phyloP scores from a whole-genome alignment of 2,113 vertebrate genomes.

The Pangasianodon gigas region DNA sequence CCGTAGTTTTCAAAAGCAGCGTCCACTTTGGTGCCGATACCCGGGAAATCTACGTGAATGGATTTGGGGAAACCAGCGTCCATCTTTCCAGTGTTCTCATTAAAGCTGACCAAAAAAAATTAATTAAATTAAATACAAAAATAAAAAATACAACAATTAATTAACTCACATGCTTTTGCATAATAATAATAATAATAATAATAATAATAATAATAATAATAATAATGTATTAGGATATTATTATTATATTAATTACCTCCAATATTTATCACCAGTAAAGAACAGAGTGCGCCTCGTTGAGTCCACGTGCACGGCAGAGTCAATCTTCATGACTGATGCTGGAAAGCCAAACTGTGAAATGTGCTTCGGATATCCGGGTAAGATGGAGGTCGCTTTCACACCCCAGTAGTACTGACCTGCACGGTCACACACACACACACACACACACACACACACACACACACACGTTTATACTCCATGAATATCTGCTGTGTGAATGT shows the following conservation, averaged over 20 bases:
- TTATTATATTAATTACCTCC: constrained; percentile 63
- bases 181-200: not conserved
- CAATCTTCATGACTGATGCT: constrained; percentile 63
- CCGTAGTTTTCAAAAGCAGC: constrained; percentile 69
- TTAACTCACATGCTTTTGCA: not conserved
- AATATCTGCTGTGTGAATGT: not conserved
- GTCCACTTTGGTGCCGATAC: constrained; percentile 65
- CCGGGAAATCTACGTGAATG: constrained; percentile 56
- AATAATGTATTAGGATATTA: not conserved
- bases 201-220: constrained; percentile 5
- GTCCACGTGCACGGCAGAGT: constrained; percentile 66
- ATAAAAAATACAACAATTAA: not conserved
- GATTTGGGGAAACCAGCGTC: constrained; percentile 62
- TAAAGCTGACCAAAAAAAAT: constrained; percentile 58
- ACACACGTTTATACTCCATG: not conserved
- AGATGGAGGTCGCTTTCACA: constrained; percentile 48
- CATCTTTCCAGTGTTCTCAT: constrained; percentile 62
- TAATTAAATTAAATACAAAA: not conserved
- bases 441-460: not conserved
- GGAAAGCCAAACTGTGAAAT: constrained; percentile 66
- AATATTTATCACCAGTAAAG: constrained; percentile 63
- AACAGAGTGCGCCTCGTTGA: constrained; percentile 61
- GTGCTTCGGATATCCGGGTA: constrained; percentile 65
- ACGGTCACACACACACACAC: not conserved
- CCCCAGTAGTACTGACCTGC: constrained; percentile 69